Base-by-base conservation (phyloP, 2,113 vertebrate genomes). In the Micromys minutus region DNA sequence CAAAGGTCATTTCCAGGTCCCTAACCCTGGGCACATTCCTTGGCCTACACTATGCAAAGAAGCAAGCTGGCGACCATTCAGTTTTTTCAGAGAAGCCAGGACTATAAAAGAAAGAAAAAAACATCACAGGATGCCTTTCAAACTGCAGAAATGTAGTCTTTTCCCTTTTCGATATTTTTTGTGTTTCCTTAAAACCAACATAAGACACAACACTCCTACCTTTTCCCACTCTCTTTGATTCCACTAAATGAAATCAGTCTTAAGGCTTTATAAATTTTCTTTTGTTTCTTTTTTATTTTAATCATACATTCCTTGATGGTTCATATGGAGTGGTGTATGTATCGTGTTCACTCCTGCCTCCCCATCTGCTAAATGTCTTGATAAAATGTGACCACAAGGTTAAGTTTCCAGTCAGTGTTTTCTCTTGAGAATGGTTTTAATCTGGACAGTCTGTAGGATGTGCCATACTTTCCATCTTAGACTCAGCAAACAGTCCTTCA, bases 21-120 rank as follows among this genome's bases (percentile, higher is more conserved):
- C 86, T 95, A 76, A 75, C 77, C 29, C 63, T 55, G 75, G 71
- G 57, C 67, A 36, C 85, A 87, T 89, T 79, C 65, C 8, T 79
- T 87, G 69, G 94, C 65, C 63, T 80, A 24, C 15, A 17, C 13
- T 69, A 12, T 65, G 90, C 84, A 76, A 96, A 90, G 50, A 83
- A 92, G 47, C 65, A 97, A 89, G 47, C 67, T 36, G 55, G 31
- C 75, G 72, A 92, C 26, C 13, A 6, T 16, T 39, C 67, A 42
- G 9, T 47, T 79, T 67, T 55, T 55, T 89, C 77, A 93, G 86
- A 95, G 83, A 95, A 91, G 31, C 39, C 76, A 88, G 36, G 59
- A 84, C 61, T 42, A n/a, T 72, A 57, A 90, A 93, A 94, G 83
- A 71, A 83, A 79, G 81, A 95, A 96, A 91, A 96, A 96, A 96